Conservation (phyloP, 2,888 invertebrate species). For the Byasa hedistus region DNA sequence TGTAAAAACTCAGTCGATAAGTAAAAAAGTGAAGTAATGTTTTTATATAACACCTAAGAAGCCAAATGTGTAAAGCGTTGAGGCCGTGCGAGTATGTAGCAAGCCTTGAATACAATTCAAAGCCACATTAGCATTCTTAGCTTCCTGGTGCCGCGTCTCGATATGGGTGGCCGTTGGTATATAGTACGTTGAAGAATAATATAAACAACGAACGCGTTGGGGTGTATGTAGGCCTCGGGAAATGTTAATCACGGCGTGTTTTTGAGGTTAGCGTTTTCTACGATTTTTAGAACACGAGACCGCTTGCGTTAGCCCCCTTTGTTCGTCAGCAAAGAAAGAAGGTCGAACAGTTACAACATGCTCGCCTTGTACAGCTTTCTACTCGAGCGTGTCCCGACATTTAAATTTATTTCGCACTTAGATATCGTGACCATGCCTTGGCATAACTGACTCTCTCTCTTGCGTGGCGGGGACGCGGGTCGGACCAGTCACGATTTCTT, state of each 20-base stretch:
- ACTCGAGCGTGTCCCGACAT: slow-evolving; percentile 76
- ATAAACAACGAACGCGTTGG: slow-evolving; percentile 39
- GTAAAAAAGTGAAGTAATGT: neutral
- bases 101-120: slow-evolving; percentile 76
- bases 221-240: slow-evolving; percentile 53
- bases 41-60: slow-evolving; percentile 51
- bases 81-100: slow-evolving; percentile 68
- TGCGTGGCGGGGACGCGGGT: slow-evolving; percentile 65
- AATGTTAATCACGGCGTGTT: slow-evolving; percentile 65
- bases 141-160: slow-evolving; percentile 68
- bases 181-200: slow-evolving; percentile 32
- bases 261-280: slow-evolving; percentile 67
- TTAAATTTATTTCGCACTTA: slow-evolving; percentile 76
- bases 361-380: slow-evolving; percentile 78
- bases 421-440: slow-evolving; percentile 59
- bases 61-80: slow-evolving; percentile 59
- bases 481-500: slow-evolving; percentile 72
- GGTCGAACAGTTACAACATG: slow-evolving; percentile 75
- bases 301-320: slow-evolving; percentile 71
- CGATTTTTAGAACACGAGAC: slow-evolving; percentile 50
- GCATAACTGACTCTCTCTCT: slow-evolving; percentile 67
- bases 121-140: slow-evolving; percentile 74
- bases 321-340: slow-evolving; percentile 68
- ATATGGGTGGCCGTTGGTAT: slow-evolving; percentile 50
- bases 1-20: slow-evolving; percentile 24